Evolutionary conservation across 1,140 invertebrate species (phyloP).

Genomic region (Ooceraea biroi): DNA sequence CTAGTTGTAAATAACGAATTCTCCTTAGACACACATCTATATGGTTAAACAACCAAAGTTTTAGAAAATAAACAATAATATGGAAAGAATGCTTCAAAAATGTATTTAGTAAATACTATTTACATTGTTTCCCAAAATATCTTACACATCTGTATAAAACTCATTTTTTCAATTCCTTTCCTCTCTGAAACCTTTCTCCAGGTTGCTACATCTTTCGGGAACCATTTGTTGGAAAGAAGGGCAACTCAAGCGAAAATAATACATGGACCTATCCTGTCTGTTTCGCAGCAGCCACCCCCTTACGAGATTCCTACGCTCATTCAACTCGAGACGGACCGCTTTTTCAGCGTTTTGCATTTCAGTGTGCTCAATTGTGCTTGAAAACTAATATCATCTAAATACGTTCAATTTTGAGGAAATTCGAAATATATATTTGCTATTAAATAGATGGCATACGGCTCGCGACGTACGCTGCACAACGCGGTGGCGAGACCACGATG

Average conservation of each 20-base stretch:
- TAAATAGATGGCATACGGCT: not conserved
- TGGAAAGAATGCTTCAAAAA: too few relatives aligned
- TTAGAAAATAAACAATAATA: too few relatives aligned
- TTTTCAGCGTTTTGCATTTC: constrained; percentile 61
- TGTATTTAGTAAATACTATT: too few relatives aligned
- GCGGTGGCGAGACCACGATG: constrained; percentile 1
- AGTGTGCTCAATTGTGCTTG: constrained; percentile 43
- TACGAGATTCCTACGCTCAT: constrained; percentile 62
- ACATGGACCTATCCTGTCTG: constrained; percentile 48
- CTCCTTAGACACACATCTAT: too few relatives aligned
- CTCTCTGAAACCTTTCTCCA: constrained; percentile 69
- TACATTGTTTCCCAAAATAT: constrained; percentile 16
- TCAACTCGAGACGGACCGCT: constrained; percentile 23
- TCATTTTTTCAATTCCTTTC: constrained; percentile 74
- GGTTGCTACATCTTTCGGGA: constrained; percentile 74
- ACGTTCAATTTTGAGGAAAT: not conserved
- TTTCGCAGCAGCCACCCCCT: constrained; percentile 64
- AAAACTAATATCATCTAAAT: constrained; percentile 14
- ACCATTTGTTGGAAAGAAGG: constrained; percentile 75
- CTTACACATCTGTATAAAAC: constrained; percentile 67
- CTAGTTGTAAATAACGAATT: too few relatives aligned
- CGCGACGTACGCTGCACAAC: not conserved
- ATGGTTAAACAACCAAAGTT: too few relatives aligned
- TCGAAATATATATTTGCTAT: not conserved
- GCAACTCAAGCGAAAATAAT: constrained; percentile 75